Evolutionary conservation across 1,140 invertebrate genomes (phyloP), one percentile per base, ranked within the genome.

Genomic region (Zaprionus nigranus): DNA sequence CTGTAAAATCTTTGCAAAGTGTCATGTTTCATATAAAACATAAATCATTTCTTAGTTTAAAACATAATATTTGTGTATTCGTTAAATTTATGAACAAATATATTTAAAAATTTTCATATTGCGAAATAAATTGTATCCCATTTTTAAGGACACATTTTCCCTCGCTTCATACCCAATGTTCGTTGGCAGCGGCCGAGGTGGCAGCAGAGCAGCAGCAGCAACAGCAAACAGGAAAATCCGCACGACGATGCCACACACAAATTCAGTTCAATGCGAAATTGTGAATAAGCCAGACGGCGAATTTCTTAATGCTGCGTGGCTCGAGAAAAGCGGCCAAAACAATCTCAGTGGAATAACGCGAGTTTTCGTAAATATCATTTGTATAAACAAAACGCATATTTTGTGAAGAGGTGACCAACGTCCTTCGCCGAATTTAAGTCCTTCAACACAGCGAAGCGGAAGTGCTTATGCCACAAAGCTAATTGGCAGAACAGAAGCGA

Each of bases 221-320:
- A 56, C 72, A 83, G 84, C 78, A 90, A 90, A 90, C 81, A 85
- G 79, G 86, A 90, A 90, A 90, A 90, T 90, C 85, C 81, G 86
- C 79, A 84, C 68, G 72, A 76, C 82, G 82, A 76, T 83, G 81
- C 81, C 77, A 80, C 77, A 78, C 67, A 82, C 65, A 78, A 90
- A 81, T 85, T 90, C 81, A 90, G 86, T 90, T 90, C 76, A 80
- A 90, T 85, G 81, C 81, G 85, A 90, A 85, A 77, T 90, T 82
- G 81, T 90, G 85, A 82, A 75, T 82, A 79, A 90, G 65, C 53
- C 73, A 90, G 85, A 90, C 86, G 85, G 85, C 82, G 70, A 76
- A 85, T 60, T 54, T 78, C 56, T 83, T 54, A 20, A 66, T 62
- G 79, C 75, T 67, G 68, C 70, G 65, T 67, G 54, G 57, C 53